Evolutionary conservation across 2,113 vertebrate species (phyloP), one percentile per base, ranked within the genome.

Genomic region (Chamaea fasciata): DNA sequence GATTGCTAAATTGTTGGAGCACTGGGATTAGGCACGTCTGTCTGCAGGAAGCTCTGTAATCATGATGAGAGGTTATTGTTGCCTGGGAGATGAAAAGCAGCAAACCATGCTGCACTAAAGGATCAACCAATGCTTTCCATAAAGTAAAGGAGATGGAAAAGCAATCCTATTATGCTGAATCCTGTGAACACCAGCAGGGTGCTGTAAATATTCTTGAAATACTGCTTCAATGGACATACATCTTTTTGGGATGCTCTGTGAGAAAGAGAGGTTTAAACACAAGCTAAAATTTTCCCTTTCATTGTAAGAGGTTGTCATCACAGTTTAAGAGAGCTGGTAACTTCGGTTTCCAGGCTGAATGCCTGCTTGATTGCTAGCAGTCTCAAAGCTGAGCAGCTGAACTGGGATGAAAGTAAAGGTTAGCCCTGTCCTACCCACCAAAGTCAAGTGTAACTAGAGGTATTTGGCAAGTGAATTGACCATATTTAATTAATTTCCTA

Each of bases 1-100:
- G 97, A 97, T 98, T 95, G 96, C 90, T 93, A 95, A 97, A 94
- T 80, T 98, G 97, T 97, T 82, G 68, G 85, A 97, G 89, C 37
- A 5, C 79, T 49, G 62, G 95, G 95, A 97, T 97, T 97, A 97
- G 64, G 50, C 65, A 83, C 89, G 91, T 97, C 94, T 96, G 97
- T 96, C 95, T 94, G 71, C 74, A 96, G 93, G 87, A 97, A 95
- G 76, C 59, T 95, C 85, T 94, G 65, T 96, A 96, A 97, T 97
- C 85, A 94, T 67, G 84, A 96, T 93, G 96, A 97, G 93, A 97
- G 68, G 73, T 96, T 97, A 96, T 70, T 96, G 93, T 96, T 97
- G 93, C 87, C 85, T 77, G 56, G 60, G 57, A 97, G 90, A 92
- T 96, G 85, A 94, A 90, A 97, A 95, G 86, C 33, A 5, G 82